A percentile compares a stretch with the other conserved stretches of the same genome.
phyloP scores from a whole-genome alignment of 2,888 invertebrate species.

The Metellina segmentata region DNA sequence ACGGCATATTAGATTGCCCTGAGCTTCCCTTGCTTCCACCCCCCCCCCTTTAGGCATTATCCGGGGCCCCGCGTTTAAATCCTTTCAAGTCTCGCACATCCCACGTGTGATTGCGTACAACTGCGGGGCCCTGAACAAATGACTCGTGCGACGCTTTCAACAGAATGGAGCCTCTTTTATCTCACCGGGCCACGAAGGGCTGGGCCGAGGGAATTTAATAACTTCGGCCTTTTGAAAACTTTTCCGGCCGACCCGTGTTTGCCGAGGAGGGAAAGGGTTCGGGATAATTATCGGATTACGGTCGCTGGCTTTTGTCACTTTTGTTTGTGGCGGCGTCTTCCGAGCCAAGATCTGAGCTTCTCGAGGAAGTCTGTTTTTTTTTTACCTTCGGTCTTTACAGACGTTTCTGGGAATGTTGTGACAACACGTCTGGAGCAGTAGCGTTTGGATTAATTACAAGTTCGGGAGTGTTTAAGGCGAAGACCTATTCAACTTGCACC shows the following conservation, averaged over 20 bases:
- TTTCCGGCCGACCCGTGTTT: conserved; percentile 45
- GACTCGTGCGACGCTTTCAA: conserved; percentile 28
- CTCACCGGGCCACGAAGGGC: conserved; percentile 13
- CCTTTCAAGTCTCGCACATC: conserved; percentile 52
- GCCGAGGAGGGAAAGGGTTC: conserved; percentile 31
- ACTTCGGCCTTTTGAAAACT: conserved; percentile 65
- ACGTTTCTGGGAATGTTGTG: too few relatives aligned
- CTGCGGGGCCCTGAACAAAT: conserved; percentile 38
- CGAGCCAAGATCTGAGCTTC: conserved; percentile 10
- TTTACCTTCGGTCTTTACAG: background rate
- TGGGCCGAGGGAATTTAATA: conserved; percentile 61
- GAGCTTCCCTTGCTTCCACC: background rate
- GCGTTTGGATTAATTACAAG: too few relatives aligned
- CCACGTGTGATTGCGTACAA: conserved; percentile 43
- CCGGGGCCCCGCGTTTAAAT: conserved; percentile 43
- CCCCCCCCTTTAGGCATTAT: conserved; percentile 43
- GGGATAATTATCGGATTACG: conserved; percentile 64
- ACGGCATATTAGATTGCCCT: conserved; percentile 47
- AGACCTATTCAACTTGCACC: too few relatives aligned
- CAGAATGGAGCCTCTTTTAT: conserved; percentile 52
- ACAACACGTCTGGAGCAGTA: too few relatives aligned
- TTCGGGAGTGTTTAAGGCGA: too few relatives aligned
- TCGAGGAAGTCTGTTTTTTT: background rate
- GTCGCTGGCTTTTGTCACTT: conserved; percentile 26
- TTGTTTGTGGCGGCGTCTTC: conserved; percentile 42